Base-by-base conservation (phyloP, 2,888 invertebrate species). In the Brachyptera risi region DNA sequence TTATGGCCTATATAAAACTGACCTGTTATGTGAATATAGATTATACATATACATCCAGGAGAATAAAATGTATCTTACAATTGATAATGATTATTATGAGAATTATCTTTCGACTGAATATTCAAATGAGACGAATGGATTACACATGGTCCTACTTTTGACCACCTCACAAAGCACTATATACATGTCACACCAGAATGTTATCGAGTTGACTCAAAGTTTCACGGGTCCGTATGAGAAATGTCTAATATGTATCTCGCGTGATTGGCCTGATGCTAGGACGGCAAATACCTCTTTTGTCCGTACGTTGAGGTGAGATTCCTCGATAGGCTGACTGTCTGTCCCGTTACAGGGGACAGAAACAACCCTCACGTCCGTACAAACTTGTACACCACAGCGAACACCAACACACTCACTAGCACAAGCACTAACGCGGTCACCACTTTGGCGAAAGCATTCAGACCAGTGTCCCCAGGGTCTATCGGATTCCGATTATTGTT, bases 311-410 rank as follows among this genome's bases (percentile, higher is more conserved):
- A 35, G 37, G 54, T 54, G 23, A 54, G 35, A n/a, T 54, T 54
- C 54, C 37, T 54, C 24, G 51, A 50, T 13, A 51, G 23, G 23
- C 49, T 59, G 42, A 59, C 57, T 23, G 38, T 27, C 35, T 66
- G 65, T 64, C 66, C 67, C 60, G 47, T 51, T 63, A 57, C 23
- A 5, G 85, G 85, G 76, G 84, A 83, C 81, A 87, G 80, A 76
- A 86, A 83, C 78, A 86, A 84, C 65, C 86, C 87, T 87, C 86
- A 87, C 84, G 86, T 86, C 73, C 83, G 79, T 71, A 85, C 86
- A 71, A 85, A 87, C 72, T 87, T 87, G 71, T 86, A 86, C 60
- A 87, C 86, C 21, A 87, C 85, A 51, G 86, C 82, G 73, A 87
- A 87, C 67, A 87, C 87, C 71, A 87, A 76, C 65, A 87, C 83